Evolutionary conservation across 1,140 invertebrate genomes (phyloP).

Genomic region (Sipha flava): DNA sequence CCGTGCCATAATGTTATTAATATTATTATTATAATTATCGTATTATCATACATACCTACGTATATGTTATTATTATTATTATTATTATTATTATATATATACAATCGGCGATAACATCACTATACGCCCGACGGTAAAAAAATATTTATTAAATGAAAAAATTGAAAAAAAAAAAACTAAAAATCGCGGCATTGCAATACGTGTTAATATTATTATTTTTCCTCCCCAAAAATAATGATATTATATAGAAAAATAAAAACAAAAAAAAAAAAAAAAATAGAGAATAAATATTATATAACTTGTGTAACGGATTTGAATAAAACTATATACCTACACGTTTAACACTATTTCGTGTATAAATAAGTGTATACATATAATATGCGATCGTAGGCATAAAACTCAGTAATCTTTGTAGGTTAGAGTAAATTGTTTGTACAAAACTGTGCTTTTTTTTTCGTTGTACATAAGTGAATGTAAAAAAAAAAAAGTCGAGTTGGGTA

Average conservation of each 20-base stretch:
- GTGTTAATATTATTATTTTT: conserved; percentile 5
- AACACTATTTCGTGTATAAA: background rate
- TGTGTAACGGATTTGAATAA: background rate
- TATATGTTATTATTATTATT: background rate
- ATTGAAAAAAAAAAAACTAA: background rate
- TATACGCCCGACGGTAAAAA: background rate
- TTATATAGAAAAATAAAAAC: too few relatives aligned
- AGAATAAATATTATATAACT: background rate
- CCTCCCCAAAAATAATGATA: background rate
- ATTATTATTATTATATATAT: background rate
- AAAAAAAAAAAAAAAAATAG: background rate
- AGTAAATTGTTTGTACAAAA: background rate
- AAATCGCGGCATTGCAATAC: background rate
- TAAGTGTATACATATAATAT: background rate
- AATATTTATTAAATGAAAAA: background rate
- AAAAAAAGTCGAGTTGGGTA: background rate
- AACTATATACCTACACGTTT: background rate
- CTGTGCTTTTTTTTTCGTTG: background rate
- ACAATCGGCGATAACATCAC: background rate
- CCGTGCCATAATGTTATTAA: conserved; percentile 11
- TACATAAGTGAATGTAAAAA: background rate
- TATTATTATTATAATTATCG: background rate
- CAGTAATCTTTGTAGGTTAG: background rate
- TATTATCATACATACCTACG: too few relatives aligned
- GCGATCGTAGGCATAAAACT: background rate